Evolutionary conservation across 2,888 invertebrate genomes (phyloP).

Genomic region (Brenthis daphne): DNA sequence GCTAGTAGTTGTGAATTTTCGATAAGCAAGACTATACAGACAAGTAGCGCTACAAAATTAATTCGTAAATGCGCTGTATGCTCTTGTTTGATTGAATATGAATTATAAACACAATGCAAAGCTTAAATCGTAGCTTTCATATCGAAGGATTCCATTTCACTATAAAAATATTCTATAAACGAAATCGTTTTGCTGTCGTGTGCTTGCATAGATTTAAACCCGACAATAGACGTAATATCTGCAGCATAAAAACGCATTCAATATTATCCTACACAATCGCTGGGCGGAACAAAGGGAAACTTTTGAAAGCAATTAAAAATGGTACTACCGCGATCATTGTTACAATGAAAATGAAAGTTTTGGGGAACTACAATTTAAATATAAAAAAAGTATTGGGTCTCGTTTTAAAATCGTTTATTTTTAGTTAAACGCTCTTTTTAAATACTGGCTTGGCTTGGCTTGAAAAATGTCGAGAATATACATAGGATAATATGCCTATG

Average conservation of each 20-base stretch:
- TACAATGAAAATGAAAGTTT: constrained; percentile 22
- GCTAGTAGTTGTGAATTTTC: too few species aligned
- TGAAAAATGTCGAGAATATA: too few species aligned
- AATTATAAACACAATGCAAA: background rate
- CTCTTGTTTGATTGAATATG: background rate
- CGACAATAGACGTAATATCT: constrained; percentile 39
- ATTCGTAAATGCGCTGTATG: too few species aligned
- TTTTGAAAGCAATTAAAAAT: constrained; percentile 37
- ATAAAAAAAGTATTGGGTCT: background rate
- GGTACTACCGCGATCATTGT: constrained; percentile 29
- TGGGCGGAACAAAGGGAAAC: constrained; percentile 29
- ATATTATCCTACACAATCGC: constrained; percentile 33
- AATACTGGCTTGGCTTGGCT: background rate
- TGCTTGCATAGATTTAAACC: constrained; percentile 32
- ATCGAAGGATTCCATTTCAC: constrained; percentile 25
- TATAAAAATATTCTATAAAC: constrained; percentile 30
- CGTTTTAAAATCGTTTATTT: constrained; percentile 4
- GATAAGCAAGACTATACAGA: too few species aligned
- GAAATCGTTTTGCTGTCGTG: constrained; percentile 24
- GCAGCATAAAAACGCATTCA: constrained; percentile 37
- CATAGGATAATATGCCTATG: too few species aligned
- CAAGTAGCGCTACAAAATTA: too few species aligned
- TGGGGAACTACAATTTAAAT: constrained; percentile 8
- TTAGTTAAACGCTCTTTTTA: background rate
- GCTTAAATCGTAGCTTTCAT: constrained; percentile 18